These are phyloP conservation scores for Catagonus wagneri DNA, from an alignment of 2,113 vertebrate genomes.

Conservation along the genomic window DNA sequence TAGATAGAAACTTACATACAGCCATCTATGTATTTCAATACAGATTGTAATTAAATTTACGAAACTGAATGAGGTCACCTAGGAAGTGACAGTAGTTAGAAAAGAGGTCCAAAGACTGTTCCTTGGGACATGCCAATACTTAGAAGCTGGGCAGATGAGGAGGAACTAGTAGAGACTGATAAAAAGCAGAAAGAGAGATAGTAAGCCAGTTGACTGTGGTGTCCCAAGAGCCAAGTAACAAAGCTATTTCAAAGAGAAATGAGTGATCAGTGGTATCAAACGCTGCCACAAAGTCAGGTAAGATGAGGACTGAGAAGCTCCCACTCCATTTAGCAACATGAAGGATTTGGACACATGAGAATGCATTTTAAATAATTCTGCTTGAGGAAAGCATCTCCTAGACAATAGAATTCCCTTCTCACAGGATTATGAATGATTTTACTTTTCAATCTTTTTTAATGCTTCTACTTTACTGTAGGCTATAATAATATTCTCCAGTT, in stretches of 20 bases:
- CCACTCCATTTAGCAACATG: not conserved
- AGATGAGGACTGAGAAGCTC: not conserved
- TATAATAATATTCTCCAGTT: not conserved
- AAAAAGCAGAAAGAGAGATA: not conserved
- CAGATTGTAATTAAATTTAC: not conserved
- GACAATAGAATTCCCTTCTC: not conserved
- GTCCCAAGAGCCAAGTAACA: not conserved
- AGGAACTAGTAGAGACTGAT: not conserved
- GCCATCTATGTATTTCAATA: not conserved
- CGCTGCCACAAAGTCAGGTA: not conserved
- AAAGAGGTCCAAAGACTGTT: not conserved
- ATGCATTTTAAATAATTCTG: not conserved
- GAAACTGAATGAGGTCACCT: not conserved
- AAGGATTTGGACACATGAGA: not conserved
- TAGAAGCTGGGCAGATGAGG: not conserved
- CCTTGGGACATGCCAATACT: not conserved
- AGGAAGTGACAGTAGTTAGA: not conserved
- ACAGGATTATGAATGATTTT: not conserved
- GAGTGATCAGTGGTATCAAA: not conserved
- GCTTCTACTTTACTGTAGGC: constrained; percentile 6
- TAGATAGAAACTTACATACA: not conserved
- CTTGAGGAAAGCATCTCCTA: not conserved
- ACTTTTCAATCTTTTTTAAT: not conserved
- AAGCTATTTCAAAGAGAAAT: not conserved
- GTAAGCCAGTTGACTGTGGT: not conserved